Conservation (phyloP, 2,113 vertebrate species). For the Crocuta crocuta region DNA sequence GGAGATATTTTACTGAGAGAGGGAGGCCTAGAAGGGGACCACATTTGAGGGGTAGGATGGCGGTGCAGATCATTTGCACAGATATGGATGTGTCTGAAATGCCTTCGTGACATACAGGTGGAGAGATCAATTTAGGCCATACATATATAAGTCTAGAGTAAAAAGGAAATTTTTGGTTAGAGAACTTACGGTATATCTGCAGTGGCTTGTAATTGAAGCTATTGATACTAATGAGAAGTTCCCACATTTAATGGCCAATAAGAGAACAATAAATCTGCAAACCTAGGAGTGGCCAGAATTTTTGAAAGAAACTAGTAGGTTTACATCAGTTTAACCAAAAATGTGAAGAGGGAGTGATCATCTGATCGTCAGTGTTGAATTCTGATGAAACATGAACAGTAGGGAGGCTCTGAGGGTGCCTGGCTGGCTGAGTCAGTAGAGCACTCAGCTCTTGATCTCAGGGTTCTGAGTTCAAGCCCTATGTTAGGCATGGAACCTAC, state of each 20-base stretch:
- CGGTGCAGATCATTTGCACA: background rate
- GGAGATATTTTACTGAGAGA: background rate
- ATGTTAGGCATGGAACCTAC: too few relatives aligned
- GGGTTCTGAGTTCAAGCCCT: too few relatives aligned
- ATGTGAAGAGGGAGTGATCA: background rate
- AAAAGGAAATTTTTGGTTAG: background rate
- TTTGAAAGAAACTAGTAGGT: background rate
- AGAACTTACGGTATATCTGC: background rate
- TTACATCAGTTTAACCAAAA: background rate
- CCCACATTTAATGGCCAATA: background rate
- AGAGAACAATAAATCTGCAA: background rate
- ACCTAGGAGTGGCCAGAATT: background rate
- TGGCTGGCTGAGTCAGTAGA: too few relatives aligned
- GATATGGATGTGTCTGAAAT: background rate
- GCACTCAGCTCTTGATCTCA: too few relatives aligned
- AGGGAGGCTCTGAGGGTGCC: too few relatives aligned
- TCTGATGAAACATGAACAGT: background rate
- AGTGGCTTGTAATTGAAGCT: constrained; percentile 1
- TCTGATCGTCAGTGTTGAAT: background rate
- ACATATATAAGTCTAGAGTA: background rate
- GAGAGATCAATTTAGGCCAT: background rate
- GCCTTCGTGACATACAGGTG: background rate
- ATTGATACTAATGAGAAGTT: background rate
- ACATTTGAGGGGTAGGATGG: background rate
- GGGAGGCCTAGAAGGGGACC: background rate